Evolutionary conservation across 2,797 vertebrate genomes (phyloP).

Genomic region (Onychomys torridus): DNA sequence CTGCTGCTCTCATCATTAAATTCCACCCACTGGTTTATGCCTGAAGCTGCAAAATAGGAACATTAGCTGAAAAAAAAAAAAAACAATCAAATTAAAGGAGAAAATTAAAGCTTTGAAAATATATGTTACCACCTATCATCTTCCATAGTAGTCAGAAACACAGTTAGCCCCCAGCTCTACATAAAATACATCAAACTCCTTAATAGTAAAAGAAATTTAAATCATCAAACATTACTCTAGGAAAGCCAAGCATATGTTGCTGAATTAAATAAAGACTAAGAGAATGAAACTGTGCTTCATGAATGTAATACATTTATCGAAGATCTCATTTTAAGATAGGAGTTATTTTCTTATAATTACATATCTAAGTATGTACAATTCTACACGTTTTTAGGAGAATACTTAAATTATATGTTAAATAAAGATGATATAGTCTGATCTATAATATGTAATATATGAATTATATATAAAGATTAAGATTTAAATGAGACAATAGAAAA

Average conservation of each 20-base stretch:
- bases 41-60: constrained; percentile 52
- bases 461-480: neutral
- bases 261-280: constrained; percentile 58
- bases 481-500: neutral
- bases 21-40: constrained; percentile 61
- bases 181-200: constrained; percentile 5
- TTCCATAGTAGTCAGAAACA: constrained; percentile 10
- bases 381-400: neutral
- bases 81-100: constrained; percentile 53
- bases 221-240: constrained; percentile 28
- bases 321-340: neutral
- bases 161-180: neutral
- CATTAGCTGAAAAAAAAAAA: constrained; percentile 54
- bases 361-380: neutral
- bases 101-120: constrained; percentile 68
- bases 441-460: neutral
- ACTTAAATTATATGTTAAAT: constrained; percentile 29
- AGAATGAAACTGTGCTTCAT: neutral
- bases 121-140: constrained; percentile 38
- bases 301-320: neutral
- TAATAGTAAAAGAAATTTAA: constrained; percentile 34
- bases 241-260: constrained; percentile 19
- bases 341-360: neutral
- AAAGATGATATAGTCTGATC: neutral
- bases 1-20: constrained; percentile 65